Base-by-base conservation (phyloP, 2,797 vertebrate species). In the Notamacropus eugenii region DNA sequence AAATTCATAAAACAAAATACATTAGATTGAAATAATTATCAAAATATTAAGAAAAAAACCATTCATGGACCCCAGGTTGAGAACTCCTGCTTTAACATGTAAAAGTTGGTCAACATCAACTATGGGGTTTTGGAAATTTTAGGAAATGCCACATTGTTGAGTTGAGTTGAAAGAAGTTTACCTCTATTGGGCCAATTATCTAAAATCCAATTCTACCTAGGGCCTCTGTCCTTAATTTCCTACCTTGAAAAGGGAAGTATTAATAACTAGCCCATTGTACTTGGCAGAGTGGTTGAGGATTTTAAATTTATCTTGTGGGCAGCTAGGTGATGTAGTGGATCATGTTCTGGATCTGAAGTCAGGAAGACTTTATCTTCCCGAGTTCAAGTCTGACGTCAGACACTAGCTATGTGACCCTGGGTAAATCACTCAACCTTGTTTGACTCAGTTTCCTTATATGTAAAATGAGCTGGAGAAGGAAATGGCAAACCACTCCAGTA, bases 121-220 rank as follows among this genome's bases (percentile, higher is more conserved):
- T 40, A 22, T 82, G 3, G 6, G n/a, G n/a, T 46, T 82, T 82
- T 82, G n/a, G 67, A 40, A 22, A 82, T 82, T 82, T 82, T 50
- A 87, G 74, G 40, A 87, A 50, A 87, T 50, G 24, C 24, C 40
- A 87, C 8, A 46, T 12, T 50, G 22, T 87, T 50, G 40, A 87
- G 40, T 28, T 58, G 57, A 58, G 6, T 82, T 67, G 56, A 90
- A 92, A 96, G 92, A 95, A 95, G 31, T 67, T 55, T 74, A 16
- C 57, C 74, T 56, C 90, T 19, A 67, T 54, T 55, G 94, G 92
- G 46, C 24, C 14, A 91, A 90, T 93, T 62, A 90, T 93, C 93
- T 95, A 92, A 97, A 96, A 96, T 94, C 93, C n/a, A 16, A 28
- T 57, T 94, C 40, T 95, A 91, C 95, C 67, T 92, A 91, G 82